These are phyloP conservation scores for Haliclona indistincta DNA, from an alignment of 37 sponge, comb jelly and placozoan species.

Conservation along the genomic window DNA sequence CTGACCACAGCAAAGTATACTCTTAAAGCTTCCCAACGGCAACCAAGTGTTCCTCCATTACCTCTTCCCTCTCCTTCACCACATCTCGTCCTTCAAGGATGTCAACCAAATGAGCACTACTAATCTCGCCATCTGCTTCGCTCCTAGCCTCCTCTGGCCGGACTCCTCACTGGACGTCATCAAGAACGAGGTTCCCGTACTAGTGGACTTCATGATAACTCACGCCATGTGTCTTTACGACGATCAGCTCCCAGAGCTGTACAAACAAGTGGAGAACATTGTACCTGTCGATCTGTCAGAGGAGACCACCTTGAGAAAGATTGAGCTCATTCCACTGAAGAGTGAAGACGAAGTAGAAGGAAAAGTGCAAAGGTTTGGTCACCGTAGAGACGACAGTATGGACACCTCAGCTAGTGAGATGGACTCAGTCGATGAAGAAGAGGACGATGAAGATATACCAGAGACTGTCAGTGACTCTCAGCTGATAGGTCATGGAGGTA, in stretches of 20 bases:
- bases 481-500: too few species aligned
- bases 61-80: slow-evolving; percentile 62
- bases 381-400: too few species aligned
- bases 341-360: too few species aligned
- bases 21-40: slow-evolving; percentile 53
- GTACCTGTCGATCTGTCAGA: slow-evolving; percentile 13
- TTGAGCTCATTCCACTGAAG: too few species aligned
- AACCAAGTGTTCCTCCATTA: slow-evolving; percentile 59
- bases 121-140: slow-evolving; percentile 80
- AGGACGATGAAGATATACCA: too few species aligned
- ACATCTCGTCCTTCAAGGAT: slow-evolving; percentile 42
- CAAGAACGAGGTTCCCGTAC: slow-evolving; percentile 77
- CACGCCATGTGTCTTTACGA: slow-evolving; percentile 60
- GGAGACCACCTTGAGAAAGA: too few species aligned
- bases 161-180: slow-evolving; percentile 72
- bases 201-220: slow-evolving; percentile 73
- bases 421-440: too few species aligned
- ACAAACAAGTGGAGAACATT: slow-evolving; percentile 2
- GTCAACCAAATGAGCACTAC: slow-evolving; percentile 65
- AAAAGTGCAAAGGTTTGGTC: too few species aligned
- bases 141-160: slow-evolving; percentile 82
- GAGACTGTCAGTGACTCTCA: too few species aligned
- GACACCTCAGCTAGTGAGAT: too few species aligned
- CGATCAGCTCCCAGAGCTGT: slow-evolving; percentile 48
- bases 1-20: too few species aligned